These are phyloP conservation scores for Epizoanthus fatuus DNA, from an alignment of 92 coral and sea anemone species.

Conservation along the genomic window DNA sequence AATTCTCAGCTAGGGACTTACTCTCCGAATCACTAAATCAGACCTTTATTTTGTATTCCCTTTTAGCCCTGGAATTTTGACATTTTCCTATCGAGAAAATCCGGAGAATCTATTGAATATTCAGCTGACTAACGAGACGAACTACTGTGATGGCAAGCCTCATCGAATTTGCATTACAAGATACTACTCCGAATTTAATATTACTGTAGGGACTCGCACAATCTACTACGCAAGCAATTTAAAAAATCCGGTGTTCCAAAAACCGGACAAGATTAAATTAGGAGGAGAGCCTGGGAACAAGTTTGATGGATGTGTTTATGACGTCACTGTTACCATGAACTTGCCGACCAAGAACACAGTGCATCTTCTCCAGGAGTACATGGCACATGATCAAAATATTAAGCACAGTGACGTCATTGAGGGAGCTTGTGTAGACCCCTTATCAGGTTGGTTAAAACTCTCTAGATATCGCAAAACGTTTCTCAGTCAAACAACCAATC, in stretches of 20 bases:
- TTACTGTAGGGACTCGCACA: neutral
- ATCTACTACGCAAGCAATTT: neutral
- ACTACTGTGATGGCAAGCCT: slow-evolving; percentile 19
- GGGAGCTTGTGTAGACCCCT: slow-evolving; percentile 25
- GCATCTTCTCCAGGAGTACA: no score
- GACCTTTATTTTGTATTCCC: neutral
- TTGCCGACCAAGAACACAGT: no score
- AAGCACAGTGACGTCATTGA: slow-evolving; percentile 26
- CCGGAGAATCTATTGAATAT: slow-evolving; percentile 17
- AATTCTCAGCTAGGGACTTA: no score
- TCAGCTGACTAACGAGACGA: neutral
- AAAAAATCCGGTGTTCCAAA: slow-evolving; percentile 21
- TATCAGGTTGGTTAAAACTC: slow-evolving; percentile 27
- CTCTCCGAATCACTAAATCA: no score
- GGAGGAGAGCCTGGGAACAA: slow-evolving; percentile 24
- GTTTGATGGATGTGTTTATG: slow-evolving; percentile 37
- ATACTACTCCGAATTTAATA: slow-evolving; percentile 1
- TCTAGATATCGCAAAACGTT: no score
- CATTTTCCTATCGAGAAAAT: slow-evolving; percentile 7
- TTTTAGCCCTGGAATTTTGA: slow-evolving; percentile 15
- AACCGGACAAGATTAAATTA: slow-evolving; percentile 36
- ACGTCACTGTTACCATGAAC: slow-evolving; percentile 30
- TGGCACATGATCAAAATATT: neutral
- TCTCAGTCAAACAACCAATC: no score
- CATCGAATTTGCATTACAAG: slow-evolving; percentile 25